Conservation (phyloP, 2,888 invertebrate species). For the Nineta flava region DNA sequence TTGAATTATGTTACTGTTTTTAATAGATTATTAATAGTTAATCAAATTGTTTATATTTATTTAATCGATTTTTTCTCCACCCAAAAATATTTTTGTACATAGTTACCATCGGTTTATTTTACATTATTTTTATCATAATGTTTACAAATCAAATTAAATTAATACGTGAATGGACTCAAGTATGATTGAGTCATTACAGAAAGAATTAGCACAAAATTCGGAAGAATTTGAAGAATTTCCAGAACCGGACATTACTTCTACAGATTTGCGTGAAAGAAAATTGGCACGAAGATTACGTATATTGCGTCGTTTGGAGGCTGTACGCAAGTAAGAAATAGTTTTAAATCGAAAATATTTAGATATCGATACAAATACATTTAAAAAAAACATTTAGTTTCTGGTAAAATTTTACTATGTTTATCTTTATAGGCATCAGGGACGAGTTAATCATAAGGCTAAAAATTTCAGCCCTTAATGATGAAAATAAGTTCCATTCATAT, state of each 20-base stretch:
- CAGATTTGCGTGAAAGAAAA: constrained; percentile 52
- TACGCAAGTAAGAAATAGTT: constrained; percentile 30
- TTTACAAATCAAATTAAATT: background rate
- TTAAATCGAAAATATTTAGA: background rate
- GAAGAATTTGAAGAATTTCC: constrained; percentile 24
- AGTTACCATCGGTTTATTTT: background rate
- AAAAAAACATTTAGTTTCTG: too few species aligned
- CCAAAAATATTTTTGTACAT: too few species aligned
- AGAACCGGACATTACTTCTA: constrained; percentile 43
- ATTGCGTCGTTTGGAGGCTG: constrained; percentile 41
- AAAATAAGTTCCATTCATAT: too few species aligned
- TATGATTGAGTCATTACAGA: constrained; percentile 18
- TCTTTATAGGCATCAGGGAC: background rate
- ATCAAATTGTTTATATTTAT: too few species aligned
- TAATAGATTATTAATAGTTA: too few species aligned
- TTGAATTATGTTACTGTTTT: too few species aligned
- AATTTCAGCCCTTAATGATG: too few species aligned
- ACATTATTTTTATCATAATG: background rate
- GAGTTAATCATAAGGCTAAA: too few species aligned
- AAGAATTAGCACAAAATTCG: too few species aligned
- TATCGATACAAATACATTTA: background rate
- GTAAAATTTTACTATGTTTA: background rate
- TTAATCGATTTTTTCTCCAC: too few species aligned
- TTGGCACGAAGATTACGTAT: constrained; percentile 51
- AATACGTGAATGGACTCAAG: constrained; percentile 18